Evolutionary conservation across 2,888 invertebrate species (phyloP).

Genomic region (Myopa testacea): DNA sequence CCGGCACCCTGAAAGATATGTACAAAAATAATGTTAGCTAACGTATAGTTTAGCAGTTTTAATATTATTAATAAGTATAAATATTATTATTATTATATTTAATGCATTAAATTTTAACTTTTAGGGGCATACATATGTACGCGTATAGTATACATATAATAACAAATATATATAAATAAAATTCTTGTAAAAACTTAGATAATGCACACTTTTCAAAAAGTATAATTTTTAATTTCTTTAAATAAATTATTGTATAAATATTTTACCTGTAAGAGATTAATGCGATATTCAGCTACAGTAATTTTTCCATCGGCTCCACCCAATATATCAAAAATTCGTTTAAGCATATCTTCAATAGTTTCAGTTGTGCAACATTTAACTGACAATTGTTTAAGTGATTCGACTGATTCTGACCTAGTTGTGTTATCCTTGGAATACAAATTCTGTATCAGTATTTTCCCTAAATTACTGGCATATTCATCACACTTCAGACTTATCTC

Average conservation of each 20-base stretch:
- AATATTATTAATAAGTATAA: background rate
- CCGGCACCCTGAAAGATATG: constrained; percentile 74
- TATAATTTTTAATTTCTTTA: no score
- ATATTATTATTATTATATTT: background rate
- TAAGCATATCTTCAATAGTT: constrained; percentile 77
- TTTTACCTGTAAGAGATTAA: constrained; percentile 81
- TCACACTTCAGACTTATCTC: constrained; percentile 82
- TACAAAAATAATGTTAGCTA: background rate
- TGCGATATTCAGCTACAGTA: constrained; percentile 88
- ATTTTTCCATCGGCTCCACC: constrained; percentile 92
- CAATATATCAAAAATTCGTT: constrained; percentile 81
- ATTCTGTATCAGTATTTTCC: constrained; percentile 84
- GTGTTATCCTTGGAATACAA: constrained; percentile 87
- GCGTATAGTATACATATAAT: no score
- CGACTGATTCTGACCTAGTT: constrained; percentile 80
- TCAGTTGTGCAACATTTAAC: constrained; percentile 76
- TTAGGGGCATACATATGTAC: no score
- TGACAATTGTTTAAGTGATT: constrained; percentile 79
- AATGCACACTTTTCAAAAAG: no score
- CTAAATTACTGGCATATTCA: constrained; percentile 80
- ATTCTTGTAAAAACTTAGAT: no score
- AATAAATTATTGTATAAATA: no score
- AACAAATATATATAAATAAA: no score
- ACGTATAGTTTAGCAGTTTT: background rate
- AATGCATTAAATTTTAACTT: no score